These are phyloP conservation scores for Heliopora coerulea DNA, from an alignment of 92 coral and sea anemone genomes.

Conservation along the genomic window DNA sequence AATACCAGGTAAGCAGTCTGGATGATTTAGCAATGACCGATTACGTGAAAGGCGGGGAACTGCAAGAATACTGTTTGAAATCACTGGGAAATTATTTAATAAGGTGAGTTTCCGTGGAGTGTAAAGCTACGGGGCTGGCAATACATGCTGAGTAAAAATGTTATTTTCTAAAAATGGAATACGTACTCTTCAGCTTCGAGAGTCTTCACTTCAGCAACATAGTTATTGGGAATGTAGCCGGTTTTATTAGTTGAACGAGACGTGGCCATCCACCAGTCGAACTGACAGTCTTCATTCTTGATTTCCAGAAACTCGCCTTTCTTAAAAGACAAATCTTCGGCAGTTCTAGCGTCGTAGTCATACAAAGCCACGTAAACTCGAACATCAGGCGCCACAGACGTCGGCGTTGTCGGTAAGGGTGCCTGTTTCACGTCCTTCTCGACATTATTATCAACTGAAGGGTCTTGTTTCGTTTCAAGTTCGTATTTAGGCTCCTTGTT, in stretches of 20 bases:
- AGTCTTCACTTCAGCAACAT: conserved; percentile 31
- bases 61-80: too few species aligned
- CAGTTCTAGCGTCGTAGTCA: conserved; percentile 32
- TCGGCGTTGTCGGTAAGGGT: background rate
- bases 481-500: conserved; percentile 61
- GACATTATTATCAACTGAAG: background rate
- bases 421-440: too few species aligned
- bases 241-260: background rate
- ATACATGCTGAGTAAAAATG: too few species aligned
- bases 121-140: too few species aligned
- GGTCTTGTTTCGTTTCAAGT: conserved; percentile 14
- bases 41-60: too few species aligned
- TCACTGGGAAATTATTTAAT: too few species aligned
- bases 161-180: too few species aligned
- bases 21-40: too few species aligned
- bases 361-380: conserved; percentile 20
- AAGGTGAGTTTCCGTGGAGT: too few species aligned
- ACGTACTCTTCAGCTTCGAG: conserved; percentile 40
- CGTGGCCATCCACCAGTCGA: conserved; percentile 45
- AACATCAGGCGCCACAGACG: background rate
- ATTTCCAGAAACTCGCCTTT: conserved; percentile 29
- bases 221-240: conserved; percentile 29
- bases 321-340: conserved; percentile 31
- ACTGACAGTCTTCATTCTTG: background rate
- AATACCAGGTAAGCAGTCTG: too few species aligned